phyloP scores from a whole-genome alignment of 2,113 vertebrate species.

The Rhizomys pruinosus region DNA sequence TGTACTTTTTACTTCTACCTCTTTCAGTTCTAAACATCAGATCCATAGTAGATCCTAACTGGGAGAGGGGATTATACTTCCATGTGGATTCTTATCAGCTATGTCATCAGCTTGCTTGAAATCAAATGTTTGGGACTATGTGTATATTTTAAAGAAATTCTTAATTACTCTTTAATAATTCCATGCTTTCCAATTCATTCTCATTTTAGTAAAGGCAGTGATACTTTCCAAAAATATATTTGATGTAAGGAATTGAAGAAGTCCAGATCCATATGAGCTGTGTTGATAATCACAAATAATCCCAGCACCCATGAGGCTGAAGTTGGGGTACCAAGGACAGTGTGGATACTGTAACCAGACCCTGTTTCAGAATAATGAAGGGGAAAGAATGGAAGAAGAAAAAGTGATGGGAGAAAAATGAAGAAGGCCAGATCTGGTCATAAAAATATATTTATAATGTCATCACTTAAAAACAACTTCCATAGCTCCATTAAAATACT shows the following conservation, averaged over 20 bases:
- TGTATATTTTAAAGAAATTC: not conserved
- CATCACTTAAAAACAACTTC: slow-evolving; percentile 28
- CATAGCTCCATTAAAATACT: slow-evolving; percentile 36
- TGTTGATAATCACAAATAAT: not conserved
- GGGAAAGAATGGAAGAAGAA: not conserved
- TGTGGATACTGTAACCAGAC: not conserved
- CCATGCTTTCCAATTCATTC: not conserved
- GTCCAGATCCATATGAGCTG: not conserved
- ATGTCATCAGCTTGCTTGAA: not conserved
- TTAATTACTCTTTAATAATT: not conserved
- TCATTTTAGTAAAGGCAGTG: not conserved
- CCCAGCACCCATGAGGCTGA: not conserved
- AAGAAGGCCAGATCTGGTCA: not conserved
- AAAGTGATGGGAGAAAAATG: not conserved
- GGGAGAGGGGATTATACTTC: not conserved
- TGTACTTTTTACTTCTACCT: not conserved
- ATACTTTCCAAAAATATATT: not conserved
- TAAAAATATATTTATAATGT: not conserved
- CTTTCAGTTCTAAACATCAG: not conserved
- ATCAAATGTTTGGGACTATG: not conserved
- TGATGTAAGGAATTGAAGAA: not conserved
- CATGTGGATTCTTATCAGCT: not conserved
- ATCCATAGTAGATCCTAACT: not conserved
- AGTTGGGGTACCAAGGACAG: not conserved
- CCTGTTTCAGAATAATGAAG: not conserved